phyloP scores from a whole-genome alignment of 1,140 invertebrate species.

The Octopus bimaculoides region DNA sequence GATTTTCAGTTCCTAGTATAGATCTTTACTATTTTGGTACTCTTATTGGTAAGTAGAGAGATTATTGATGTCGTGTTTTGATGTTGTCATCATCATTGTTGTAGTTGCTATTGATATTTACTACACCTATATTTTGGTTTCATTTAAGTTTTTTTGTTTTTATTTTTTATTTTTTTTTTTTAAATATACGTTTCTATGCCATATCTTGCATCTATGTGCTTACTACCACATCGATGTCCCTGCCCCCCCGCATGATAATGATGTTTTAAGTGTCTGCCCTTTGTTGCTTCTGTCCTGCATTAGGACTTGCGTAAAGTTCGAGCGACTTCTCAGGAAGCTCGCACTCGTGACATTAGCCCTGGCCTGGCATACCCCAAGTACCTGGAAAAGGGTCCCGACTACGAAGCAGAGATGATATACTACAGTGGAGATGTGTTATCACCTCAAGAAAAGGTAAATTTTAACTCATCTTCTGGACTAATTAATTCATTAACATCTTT shows the following conservation, averaged over 20 bases:
- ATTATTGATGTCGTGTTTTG: too few species aligned
- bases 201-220: too few species aligned
- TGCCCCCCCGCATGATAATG: background rate
- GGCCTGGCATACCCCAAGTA: conserved; percentile 48
- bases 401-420: conserved; percentile 53
- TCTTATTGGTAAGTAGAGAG: too few species aligned
- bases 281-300: conserved; percentile 20
- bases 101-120: too few species aligned
- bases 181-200: too few species aligned
- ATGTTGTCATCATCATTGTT: too few species aligned
- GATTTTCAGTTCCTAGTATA: too few species aligned
- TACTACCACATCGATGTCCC: background rate
- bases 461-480: background rate
- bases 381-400: conserved; percentile 48
- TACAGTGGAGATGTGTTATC: conserved; percentile 49
- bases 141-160: too few species aligned
- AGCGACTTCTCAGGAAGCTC: conserved; percentile 31
- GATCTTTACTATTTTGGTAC: too few species aligned
- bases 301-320: conserved; percentile 39
- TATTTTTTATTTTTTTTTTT: too few species aligned
- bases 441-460: conserved; percentile 47
- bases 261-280: conserved; percentile 21
- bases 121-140: too few species aligned
- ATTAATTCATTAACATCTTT: too few species aligned
- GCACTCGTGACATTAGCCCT: conserved; percentile 41